Evolutionary conservation across 2,113 vertebrate genomes (phyloP).

Genomic region (Eleginops maclovinus): DNA sequence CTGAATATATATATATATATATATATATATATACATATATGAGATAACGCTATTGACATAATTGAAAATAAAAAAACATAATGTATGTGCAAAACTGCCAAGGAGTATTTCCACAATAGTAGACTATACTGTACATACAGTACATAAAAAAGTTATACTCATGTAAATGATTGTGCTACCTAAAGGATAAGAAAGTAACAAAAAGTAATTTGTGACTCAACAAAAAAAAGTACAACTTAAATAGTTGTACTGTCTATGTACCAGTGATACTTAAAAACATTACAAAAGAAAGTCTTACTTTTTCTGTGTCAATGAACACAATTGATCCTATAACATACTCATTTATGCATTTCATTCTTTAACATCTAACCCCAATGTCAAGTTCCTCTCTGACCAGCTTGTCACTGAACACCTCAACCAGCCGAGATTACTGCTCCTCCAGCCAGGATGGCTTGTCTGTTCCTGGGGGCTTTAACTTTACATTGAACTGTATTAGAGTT

Average conservation of each 20-base stretch:
- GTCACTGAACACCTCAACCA: slow-evolving; percentile 26
- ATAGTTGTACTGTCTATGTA: slow-evolving; percentile 36
- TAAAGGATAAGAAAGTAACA: slow-evolving; percentile 60
- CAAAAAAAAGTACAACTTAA: slow-evolving; percentile 40
- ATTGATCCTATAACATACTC: slow-evolving; percentile 42
- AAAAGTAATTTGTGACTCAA: slow-evolving; percentile 6
- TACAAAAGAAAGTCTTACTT: slow-evolving; percentile 46
- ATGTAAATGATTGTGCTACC: slow-evolving; percentile 64
- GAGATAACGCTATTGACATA: slow-evolving; percentile 28
- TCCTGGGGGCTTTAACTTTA: slow-evolving; percentile 93
- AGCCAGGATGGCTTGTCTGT: slow-evolving; percentile 97
- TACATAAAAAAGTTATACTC: slow-evolving; percentile 51
- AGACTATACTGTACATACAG: slow-evolving; percentile 57
- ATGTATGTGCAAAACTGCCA: slow-evolving; percentile 70
- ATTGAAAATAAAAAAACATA: slow-evolving; percentile 47
- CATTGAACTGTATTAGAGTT: slow-evolving; percentile 97
- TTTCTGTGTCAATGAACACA: slow-evolving; percentile 39
- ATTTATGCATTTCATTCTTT: slow-evolving; percentile 29
- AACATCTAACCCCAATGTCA: slow-evolving; percentile 42
- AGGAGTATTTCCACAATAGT: slow-evolving; percentile 40
- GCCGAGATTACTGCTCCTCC: slow-evolving; percentile 91
- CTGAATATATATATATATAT: neutral
- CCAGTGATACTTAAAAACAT: slow-evolving; percentile 56
- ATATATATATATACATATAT: slow-evolving; percentile 5
- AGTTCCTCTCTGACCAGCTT: slow-evolving; percentile 28